These are phyloP conservation scores for Ochropleura plecta DNA, from an alignment of 2,888 invertebrate genomes.

Conservation along the genomic window DNA sequence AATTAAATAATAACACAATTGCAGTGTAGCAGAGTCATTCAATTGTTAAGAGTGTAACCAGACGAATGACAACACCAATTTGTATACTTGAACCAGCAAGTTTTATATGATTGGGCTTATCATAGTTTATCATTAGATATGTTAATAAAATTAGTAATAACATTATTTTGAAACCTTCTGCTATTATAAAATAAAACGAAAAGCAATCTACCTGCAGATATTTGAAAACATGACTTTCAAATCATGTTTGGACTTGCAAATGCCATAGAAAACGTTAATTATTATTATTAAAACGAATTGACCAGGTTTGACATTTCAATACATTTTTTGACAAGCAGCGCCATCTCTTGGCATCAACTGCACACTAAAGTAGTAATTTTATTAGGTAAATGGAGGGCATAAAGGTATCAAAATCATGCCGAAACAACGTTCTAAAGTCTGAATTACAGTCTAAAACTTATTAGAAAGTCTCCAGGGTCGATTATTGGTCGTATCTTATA, in stretches of 20 bases:
- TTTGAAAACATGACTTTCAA: background rate
- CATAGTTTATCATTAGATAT: no score
- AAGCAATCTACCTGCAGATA: background rate
- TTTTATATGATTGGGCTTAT: background rate
- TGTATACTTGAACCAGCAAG: conserved; percentile 28
- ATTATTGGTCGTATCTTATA: conserved; percentile 76
- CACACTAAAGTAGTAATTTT: background rate
- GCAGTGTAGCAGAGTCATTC: conserved; percentile 42
- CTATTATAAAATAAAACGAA: no score
- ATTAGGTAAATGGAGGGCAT: background rate
- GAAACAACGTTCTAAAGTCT: conserved; percentile 2
- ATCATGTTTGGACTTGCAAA: background rate
- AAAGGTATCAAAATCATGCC: background rate
- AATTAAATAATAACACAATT: conserved; percentile 47
- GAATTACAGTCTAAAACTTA: conserved; percentile 26
- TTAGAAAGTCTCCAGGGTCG: conserved; percentile 27
- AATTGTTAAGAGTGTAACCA: conserved; percentile 22
- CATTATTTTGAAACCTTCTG: conserved; percentile 8
- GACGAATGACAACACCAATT: background rate
- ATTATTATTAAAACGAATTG: background rate
- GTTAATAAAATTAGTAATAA: background rate
- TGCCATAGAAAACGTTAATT: background rate
- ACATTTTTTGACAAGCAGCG: background rate
- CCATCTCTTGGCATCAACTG: background rate
- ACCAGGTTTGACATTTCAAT: background rate